Percentiles rank a stretch among this genome's conserved stretches.
Conservation (phyloP, 1,140 invertebrate species). For the Calycopis cecrops region DNA sequence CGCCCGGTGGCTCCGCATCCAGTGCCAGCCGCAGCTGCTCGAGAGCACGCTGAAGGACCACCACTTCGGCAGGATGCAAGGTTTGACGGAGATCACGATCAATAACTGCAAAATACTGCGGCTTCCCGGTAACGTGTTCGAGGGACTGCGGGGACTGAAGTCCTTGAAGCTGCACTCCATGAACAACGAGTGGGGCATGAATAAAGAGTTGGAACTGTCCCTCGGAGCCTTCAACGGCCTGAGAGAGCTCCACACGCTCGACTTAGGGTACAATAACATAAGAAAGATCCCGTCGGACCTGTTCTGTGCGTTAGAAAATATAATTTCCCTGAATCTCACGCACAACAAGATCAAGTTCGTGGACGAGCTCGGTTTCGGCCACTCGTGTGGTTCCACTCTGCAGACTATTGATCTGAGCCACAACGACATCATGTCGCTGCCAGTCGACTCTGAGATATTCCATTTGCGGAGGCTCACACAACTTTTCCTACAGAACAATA, state of each 20-base stretch:
- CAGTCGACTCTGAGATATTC: constrained; percentile 80
- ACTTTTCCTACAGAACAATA: constrained; percentile 85
- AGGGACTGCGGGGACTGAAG: constrained; percentile 82
- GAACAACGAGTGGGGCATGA: constrained; percentile 81
- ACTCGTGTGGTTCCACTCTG: constrained; percentile 76
- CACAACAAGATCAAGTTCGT: constrained; percentile 82
- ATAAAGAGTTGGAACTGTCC: constrained; percentile 78
- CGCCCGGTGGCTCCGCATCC: constrained; percentile 76
- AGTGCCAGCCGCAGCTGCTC: constrained; percentile 80
- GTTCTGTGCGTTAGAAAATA: constrained; percentile 83
- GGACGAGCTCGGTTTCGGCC: constrained; percentile 79
- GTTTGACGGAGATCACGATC: constrained; percentile 81
- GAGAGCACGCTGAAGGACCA: constrained; percentile 81
- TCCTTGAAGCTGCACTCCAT: constrained; percentile 80
- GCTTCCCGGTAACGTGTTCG: constrained; percentile 81
- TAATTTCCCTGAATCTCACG: constrained; percentile 86
- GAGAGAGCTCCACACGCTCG: constrained; percentile 80
- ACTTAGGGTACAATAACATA: constrained; percentile 85
- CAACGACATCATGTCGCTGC: constrained; percentile 81
- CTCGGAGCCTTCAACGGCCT: constrained; percentile 79
- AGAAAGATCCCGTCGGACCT: constrained; percentile 80
- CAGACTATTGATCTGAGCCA: constrained; percentile 82
- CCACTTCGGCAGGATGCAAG: constrained; percentile 80
- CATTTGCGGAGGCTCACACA: constrained; percentile 82
- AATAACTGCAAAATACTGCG: constrained; percentile 84